phyloP scores from a whole-genome alignment of 2,888 invertebrate species.

The Mystacides longicornis region DNA sequence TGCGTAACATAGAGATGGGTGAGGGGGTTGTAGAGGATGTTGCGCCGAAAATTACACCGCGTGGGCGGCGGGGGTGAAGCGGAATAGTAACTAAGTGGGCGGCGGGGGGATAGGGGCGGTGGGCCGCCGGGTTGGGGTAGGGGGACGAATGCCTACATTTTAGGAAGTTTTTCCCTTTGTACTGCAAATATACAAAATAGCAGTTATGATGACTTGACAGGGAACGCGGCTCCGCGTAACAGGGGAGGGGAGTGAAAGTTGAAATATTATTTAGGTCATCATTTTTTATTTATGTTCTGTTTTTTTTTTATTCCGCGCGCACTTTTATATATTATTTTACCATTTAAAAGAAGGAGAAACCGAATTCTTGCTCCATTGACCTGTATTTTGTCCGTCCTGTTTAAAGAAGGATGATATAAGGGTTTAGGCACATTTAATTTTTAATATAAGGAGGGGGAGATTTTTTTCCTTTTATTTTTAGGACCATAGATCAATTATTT shows the following conservation, averaged over 20 bases:
- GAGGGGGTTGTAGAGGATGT: slow-evolving; percentile 17
- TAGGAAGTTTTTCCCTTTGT: slow-evolving; percentile 25
- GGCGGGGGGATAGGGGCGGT: neutral
- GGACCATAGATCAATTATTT: too few species aligned
- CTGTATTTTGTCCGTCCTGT: too few species aligned
- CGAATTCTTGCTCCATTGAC: neutral
- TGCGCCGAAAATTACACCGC: slow-evolving; percentile 25
- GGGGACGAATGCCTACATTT: slow-evolving; percentile 5
- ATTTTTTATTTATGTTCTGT: slow-evolving; percentile 4
- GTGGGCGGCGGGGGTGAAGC: slow-evolving; percentile 12
- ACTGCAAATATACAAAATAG: slow-evolving; percentile 25
- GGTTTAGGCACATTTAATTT: too few species aligned
- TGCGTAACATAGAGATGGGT: neutral
- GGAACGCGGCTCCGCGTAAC: neutral
- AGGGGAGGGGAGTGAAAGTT: neutral
- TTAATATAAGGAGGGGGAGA: too few species aligned
- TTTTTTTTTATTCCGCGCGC: neutral
- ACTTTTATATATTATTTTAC: neutral
- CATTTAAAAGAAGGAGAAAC: too few species aligned
- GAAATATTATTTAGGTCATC: neutral
- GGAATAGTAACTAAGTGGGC: slow-evolving; percentile 6
- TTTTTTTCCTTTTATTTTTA: too few species aligned
- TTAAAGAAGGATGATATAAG: too few species aligned
- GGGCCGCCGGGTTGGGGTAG: neutral
- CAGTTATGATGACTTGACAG: slow-evolving; percentile 21